Percentiles rank a stretch among this genome's conserved stretches.
Conservation (phyloP, 2,113 vertebrate genomes). For the Otolemur garnettii region DNA sequence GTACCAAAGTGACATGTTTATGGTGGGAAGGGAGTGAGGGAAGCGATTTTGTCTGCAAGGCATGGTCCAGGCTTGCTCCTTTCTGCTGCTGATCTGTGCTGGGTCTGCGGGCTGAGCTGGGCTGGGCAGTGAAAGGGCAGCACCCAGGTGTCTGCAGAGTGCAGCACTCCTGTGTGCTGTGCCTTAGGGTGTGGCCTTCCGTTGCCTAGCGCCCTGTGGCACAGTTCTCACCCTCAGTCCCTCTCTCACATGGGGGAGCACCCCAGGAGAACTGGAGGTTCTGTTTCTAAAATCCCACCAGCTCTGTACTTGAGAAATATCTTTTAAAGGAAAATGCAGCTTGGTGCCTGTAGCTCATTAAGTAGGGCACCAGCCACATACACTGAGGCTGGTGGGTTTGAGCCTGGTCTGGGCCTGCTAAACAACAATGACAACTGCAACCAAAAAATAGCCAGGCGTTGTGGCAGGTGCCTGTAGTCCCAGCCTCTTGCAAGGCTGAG, state of each 20-base stretch:
- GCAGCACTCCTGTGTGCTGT: too few relatives aligned
- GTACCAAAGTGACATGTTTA: fast-evolving
- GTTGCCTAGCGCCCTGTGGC: too few relatives aligned
- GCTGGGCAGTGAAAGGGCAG: not conserved
- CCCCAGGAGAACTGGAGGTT: not conserved
- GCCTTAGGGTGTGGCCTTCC: not conserved
- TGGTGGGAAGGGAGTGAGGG: not conserved
- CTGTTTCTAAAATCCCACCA: not conserved
- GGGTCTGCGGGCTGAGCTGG: not conserved
- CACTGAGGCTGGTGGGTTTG: too few relatives aligned
- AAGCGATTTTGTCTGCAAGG: not conserved
- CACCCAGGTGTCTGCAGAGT: too few relatives aligned
- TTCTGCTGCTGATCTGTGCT: not conserved
- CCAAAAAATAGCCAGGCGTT: too few relatives aligned
- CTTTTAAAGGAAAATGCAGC: not conserved
- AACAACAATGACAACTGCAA: too few relatives aligned
- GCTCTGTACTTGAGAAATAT: not conserved
- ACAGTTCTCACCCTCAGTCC: not conserved
- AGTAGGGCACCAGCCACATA: too few relatives aligned
- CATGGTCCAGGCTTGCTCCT: not conserved
- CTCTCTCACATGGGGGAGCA: not conserved
- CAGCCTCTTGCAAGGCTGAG: too few relatives aligned
- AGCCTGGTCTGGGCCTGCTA: too few relatives aligned
- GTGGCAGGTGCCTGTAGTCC: too few relatives aligned
- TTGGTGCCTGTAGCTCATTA: too few relatives aligned